phyloP scores from a whole-genome alignment of 2,888 invertebrate genomes.

The Drosophila yooni region DNA sequence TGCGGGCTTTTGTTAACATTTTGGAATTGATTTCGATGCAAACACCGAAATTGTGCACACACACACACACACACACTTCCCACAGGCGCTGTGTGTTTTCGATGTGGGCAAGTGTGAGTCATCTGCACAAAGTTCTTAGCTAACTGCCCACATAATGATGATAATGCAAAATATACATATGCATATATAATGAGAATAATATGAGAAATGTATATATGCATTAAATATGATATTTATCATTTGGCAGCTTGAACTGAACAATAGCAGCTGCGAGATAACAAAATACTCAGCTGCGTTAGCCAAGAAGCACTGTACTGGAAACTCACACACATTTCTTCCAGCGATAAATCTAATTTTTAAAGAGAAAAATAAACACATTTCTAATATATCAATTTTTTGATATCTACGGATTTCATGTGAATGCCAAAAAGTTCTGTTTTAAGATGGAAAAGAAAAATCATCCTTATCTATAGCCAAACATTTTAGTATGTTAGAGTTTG shows the following conservation, averaged over 20 bases:
- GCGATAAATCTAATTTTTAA: neutral
- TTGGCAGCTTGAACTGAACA: constrained; percentile 3
- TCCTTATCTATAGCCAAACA: neutral
- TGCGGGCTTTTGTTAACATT: constrained; percentile 67
- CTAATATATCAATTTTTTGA: neutral
- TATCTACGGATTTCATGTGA: neutral
- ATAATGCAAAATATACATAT: constrained; percentile 50
- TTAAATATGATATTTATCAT: constrained; percentile 9
- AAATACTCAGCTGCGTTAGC: constrained; percentile 18
- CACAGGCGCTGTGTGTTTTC: neutral
- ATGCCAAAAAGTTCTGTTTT: neutral
- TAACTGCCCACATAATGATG: constrained; percentile 38
- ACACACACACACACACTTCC: constrained; percentile 13
- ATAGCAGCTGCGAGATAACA: constrained; percentile 45
- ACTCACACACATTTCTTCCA: neutral
- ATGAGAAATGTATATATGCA: neutral
- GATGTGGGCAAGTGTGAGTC: constrained; percentile 36
- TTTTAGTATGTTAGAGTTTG: no score
- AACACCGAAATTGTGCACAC: constrained; percentile 39
- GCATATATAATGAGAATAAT: neutral
- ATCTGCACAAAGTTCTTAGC: constrained; percentile 24
- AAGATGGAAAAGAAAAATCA: neutral
- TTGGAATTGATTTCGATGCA: constrained; percentile 66
- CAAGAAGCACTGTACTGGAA: constrained; percentile 11
- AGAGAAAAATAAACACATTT: neutral